These are phyloP conservation scores for Denticeps clupeoides DNA, from an alignment of 2,797 vertebrate species.

Conservation along the genomic window DNA sequence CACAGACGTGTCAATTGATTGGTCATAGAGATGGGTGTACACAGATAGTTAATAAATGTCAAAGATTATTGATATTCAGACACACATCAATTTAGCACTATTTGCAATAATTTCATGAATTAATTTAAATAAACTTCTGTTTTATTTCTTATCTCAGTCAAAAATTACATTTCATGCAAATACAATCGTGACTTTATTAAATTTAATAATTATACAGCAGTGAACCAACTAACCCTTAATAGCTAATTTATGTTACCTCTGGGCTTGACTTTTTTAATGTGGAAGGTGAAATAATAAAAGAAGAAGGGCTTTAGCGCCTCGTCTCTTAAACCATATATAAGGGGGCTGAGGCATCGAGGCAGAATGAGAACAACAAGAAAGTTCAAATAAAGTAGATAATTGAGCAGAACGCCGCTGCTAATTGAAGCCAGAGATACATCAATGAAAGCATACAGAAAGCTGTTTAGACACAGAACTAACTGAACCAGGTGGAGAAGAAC, in stretches of 20 bases:
- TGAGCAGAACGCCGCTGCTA: too few relatives aligned
- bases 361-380: constrained; percentile 13
- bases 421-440: neutral
- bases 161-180: too few relatives aligned
- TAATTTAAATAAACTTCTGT: too few relatives aligned
- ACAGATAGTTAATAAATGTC: too few relatives aligned
- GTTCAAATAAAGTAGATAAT: neutral
- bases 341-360: constrained; percentile 20
- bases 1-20: too few relatives aligned
- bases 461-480: constrained; percentile 23
- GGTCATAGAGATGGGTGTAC: too few relatives aligned
- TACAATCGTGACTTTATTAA: constrained; percentile 20
- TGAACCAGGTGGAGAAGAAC: constrained; percentile 30
- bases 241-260: neutral
- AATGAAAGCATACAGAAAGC: constrained; percentile 20
- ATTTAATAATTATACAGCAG: constrained; percentile 8
- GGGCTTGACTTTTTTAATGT: neutral
- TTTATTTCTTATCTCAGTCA: too few relatives aligned
- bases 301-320: constrained; percentile 14
- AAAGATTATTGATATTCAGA: too few relatives aligned
- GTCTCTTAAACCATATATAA: too few relatives aligned
- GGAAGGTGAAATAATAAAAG: constrained; percentile 3
- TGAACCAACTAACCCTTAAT: too few relatives aligned
- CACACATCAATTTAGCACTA: too few relatives aligned
- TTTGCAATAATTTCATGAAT: constrained; percentile 21